These are phyloP conservation scores for Lates calcarifer DNA, from an alignment of 2,113 vertebrate species.

Conservation along the genomic window DNA sequence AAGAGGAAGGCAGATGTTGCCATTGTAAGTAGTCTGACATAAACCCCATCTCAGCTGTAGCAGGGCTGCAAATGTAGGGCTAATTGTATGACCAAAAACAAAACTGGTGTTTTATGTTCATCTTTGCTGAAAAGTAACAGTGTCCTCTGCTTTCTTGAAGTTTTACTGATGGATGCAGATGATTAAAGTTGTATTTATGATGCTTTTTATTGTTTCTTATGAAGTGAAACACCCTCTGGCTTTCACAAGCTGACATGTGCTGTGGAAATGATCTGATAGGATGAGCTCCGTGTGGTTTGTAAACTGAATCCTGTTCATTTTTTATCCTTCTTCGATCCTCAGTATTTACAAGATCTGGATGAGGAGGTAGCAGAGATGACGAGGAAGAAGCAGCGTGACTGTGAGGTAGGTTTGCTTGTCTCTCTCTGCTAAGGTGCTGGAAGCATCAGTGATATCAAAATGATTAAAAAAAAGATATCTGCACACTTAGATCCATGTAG, in stretches of 20 bases:
- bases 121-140: background rate
- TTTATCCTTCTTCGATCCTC: background rate
- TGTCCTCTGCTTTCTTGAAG: background rate
- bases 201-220: background rate
- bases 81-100: background rate
- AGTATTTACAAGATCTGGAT: conserved; percentile 94
- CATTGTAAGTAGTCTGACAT: conserved; percentile 86
- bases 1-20: conserved; percentile 97
- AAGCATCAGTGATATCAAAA: too few species aligned
- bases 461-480: too few species aligned
- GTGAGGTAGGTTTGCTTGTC: conserved; percentile 81
- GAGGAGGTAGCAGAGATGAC: conserved; percentile 88
- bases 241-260: background rate
- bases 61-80: background rate
- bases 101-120: background rate
- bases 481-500: too few species aligned
- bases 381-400: conserved; percentile 84
- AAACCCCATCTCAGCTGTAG: background rate
- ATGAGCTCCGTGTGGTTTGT: background rate
- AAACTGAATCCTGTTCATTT: background rate
- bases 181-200: background rate
- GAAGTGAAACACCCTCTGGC: background rate
- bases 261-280: background rate
- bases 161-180: background rate
- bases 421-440: too few species aligned